phyloP scores from a whole-genome alignment of 2,888 invertebrate species.

The Dicranocentrus wangi region DNA sequence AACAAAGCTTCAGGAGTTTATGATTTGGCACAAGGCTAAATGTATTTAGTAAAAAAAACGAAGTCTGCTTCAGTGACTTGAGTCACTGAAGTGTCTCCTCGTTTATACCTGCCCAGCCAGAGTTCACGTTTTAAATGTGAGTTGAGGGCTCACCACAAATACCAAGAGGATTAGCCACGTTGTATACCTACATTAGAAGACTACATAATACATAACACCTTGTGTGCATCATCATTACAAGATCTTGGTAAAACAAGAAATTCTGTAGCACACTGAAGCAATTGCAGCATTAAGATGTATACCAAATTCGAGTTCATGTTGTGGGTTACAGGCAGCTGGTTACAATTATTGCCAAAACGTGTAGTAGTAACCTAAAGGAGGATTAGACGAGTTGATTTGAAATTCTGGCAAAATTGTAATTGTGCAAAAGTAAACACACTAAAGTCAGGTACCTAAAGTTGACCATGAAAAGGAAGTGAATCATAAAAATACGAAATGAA shows the following conservation, averaged over 20 bases:
- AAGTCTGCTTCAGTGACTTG: constrained; percentile 34
- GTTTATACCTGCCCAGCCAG: neutral
- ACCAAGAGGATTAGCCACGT: too few relatives aligned
- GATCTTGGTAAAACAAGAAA: too few relatives aligned
- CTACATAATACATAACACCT: too few relatives aligned
- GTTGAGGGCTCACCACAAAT: constrained; percentile 28
- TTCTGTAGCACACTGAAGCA: too few relatives aligned
- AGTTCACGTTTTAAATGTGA: constrained; percentile 6
- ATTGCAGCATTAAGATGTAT: too few relatives aligned
- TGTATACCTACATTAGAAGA: too few relatives aligned
- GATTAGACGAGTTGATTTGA: too few relatives aligned
- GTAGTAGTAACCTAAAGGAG: too few relatives aligned
- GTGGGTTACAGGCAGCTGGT: constrained; percentile 48
- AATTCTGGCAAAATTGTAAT: too few relatives aligned
- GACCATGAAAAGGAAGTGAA: constrained; percentile 25
- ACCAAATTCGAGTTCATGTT: constrained; percentile 22
- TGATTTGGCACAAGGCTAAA: constrained; percentile 58
- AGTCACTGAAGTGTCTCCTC: constrained; percentile 40
- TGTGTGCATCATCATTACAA: too few relatives aligned
- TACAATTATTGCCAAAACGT: constrained; percentile 3
- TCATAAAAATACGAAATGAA: too few relatives aligned
- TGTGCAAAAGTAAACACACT: too few relatives aligned
- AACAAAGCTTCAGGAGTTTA: constrained; percentile 14
- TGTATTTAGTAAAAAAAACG: constrained; percentile 36
- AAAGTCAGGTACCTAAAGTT: neutral